A percentile compares a stretch with the other conserved stretches of the same genome.
Conservation (phyloP, 1,140 invertebrate genomes). For the Lasioglossum albipes region DNA sequence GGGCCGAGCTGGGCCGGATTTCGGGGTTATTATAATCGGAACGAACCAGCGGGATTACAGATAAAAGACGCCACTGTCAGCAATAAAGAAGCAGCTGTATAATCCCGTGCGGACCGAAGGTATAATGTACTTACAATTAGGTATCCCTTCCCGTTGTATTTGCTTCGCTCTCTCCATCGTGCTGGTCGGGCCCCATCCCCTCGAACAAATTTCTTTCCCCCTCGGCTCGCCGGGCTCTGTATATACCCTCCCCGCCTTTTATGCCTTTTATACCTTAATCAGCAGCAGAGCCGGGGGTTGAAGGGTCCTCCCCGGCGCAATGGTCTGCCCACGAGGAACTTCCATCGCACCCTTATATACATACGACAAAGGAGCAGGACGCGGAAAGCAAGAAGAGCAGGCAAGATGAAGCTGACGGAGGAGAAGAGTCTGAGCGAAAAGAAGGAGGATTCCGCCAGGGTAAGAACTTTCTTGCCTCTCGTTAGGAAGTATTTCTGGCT, state of each 20-base stretch:
- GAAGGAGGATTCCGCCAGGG: conserved; percentile 38
- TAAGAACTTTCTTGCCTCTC: conserved; percentile 59
- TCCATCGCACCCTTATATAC: conserved; percentile 45
- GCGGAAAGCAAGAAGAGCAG: conserved; percentile 16
- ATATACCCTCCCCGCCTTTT: conserved; percentile 53
- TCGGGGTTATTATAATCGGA: conserved; percentile 44
- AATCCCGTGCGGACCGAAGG: conserved; percentile 57
- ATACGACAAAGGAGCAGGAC: conserved; percentile 33
- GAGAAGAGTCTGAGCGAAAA: background rate
- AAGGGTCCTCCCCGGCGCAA: conserved; percentile 56
- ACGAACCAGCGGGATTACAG: conserved; percentile 44
- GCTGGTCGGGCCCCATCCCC: background rate
- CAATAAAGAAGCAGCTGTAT: conserved; percentile 66
- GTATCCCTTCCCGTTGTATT: conserved; percentile 57
- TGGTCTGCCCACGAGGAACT: conserved; percentile 54
- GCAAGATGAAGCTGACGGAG: background rate
- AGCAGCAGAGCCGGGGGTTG: conserved; percentile 49
- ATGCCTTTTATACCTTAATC: conserved; percentile 66
- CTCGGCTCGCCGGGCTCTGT: conserved; percentile 14
- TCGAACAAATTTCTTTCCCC: conserved; percentile 55
- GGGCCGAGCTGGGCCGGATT: too few relatives aligned
- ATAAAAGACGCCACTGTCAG: conserved; percentile 62
- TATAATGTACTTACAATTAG: conserved; percentile 69
- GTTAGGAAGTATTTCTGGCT: conserved; percentile 37
- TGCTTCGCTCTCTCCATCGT: conserved; percentile 32